Evolutionary conservation across 2,113 vertebrate genomes (phyloP).

Genomic region (Alouatta palliata): DNA sequence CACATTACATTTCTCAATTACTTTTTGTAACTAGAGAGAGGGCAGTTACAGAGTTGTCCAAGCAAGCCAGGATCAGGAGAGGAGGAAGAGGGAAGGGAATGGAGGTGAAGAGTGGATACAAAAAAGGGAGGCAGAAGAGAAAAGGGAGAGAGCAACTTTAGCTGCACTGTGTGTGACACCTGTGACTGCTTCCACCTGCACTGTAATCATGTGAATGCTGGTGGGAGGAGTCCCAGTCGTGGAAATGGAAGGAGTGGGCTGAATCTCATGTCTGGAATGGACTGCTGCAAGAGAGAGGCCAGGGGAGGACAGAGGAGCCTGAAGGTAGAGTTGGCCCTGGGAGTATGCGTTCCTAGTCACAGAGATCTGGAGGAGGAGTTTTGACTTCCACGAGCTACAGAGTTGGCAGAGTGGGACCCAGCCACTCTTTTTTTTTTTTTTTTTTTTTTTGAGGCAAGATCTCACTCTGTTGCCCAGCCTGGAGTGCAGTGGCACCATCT

Average conservation of each 20-base stretch:
- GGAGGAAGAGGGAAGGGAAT: neutral
- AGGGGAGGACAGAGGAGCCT: neutral
- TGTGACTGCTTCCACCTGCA: neutral
- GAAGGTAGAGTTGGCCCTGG: neutral
- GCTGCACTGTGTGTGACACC: neutral
- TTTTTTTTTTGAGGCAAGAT: too few relatives aligned
- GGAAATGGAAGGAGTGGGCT: neutral
- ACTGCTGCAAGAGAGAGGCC: neutral
- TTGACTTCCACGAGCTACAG: neutral
- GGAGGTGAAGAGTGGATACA: neutral
- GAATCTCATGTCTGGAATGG: neutral
- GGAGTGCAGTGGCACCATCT: too few relatives aligned
- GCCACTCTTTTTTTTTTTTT: too few relatives aligned
- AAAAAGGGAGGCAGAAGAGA: neutral
- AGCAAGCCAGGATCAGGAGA: neutral
- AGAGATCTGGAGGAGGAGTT: neutral
- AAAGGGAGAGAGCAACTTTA: neutral
- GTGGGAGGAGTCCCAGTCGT: neutral
- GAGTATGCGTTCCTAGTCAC: neutral
- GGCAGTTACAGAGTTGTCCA: neutral
- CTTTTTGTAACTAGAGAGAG: neutral
- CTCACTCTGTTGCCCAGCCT: too few relatives aligned
- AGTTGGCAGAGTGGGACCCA: neutral
- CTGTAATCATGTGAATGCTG: neutral
- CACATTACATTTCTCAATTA: neutral